Conservation (phyloP, 2,113 vertebrate species). For the Prunella himalayana region DNA sequence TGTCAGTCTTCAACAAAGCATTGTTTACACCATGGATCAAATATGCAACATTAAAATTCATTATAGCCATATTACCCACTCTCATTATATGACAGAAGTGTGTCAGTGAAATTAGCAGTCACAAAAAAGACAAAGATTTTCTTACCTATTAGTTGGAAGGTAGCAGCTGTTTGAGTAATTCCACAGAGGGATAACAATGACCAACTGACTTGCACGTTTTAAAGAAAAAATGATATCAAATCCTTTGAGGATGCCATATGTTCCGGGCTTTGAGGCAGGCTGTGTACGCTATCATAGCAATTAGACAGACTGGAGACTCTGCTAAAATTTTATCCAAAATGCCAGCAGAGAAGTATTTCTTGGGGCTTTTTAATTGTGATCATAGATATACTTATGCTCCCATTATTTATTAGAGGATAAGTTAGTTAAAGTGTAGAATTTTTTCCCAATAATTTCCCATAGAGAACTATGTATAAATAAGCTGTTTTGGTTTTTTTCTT, state of each 20-base stretch:
- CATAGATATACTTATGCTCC: neutral
- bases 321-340: constrained; percentile 57
- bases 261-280: constrained; percentile 57
- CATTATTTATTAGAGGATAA: constrained; percentile 51
- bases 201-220: constrained; percentile 64
- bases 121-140: constrained; percentile 63
- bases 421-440: constrained; percentile 26
- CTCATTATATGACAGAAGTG: constrained; percentile 41
- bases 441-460: neutral
- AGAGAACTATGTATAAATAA: neutral
- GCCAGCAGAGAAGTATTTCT: constrained; percentile 59
- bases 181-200: constrained; percentile 65
- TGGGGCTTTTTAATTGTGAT: constrained; percentile 31
- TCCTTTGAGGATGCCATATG: constrained; percentile 75
- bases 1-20: neutral
- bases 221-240: constrained; percentile 60
- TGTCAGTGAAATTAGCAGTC: constrained; percentile 18
- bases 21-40: constrained; percentile 19
- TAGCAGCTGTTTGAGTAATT: constrained; percentile 73
- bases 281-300: constrained; percentile 20
- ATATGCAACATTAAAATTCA: constrained; percentile 11
- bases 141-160: constrained; percentile 61
- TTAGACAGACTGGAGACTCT: constrained; percentile 49
- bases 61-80: neutral
- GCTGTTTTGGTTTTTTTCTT: neutral